Evolutionary conservation across 2,888 invertebrate species (phyloP), one percentile per base, ranked within the genome.

Genomic region (Branchipolynoe longqiensis): DNA sequence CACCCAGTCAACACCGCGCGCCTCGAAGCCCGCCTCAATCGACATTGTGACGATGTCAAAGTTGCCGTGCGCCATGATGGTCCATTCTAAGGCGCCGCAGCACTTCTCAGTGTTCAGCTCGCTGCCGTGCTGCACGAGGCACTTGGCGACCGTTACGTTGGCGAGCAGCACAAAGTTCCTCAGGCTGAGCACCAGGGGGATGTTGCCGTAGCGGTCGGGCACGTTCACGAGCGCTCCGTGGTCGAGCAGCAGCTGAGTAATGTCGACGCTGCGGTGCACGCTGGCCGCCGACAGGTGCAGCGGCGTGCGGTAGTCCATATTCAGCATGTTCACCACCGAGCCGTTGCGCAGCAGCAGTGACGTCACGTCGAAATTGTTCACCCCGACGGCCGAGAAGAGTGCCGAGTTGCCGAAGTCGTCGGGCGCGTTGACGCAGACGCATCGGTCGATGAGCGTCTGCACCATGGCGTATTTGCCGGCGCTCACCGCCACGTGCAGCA

Each of bases 181-280:
- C 1, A 84, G 41, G 33, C 73, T 64, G 14, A 84, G 41, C 8
- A 73, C 69, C 3, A 84, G 33, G 0, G 84, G 84, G 41, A 54
- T 69, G 33, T 84, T 41, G 22, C 73, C 84, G n/a, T 69, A 69
- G 18, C 69, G 48, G 25, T 84, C 84, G 18, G 62, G 40, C 4
- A 54, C 64, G 54, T 84, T 84, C 18, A 84, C 84, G 8, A 69
- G 31, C 2, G 84, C 84, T 41, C 84, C 84, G 31, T 84, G 64
- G 84, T 73, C 73, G 8, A 84, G 84, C 18, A 84, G 69, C 14
- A 84, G 54, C 25, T 84, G 69, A 8, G 62, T 36, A 22, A 84
- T 64, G 73, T 84, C 84, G 2, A 69, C 28, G 36, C 62, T 84
- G 6, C 54, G 64, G 25, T 84, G 84, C 6, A 84, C 84, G 33